Evolutionary conservation across 2,888 invertebrate species (phyloP).

Genomic region (Oegoconia quadripuncta): DNA sequence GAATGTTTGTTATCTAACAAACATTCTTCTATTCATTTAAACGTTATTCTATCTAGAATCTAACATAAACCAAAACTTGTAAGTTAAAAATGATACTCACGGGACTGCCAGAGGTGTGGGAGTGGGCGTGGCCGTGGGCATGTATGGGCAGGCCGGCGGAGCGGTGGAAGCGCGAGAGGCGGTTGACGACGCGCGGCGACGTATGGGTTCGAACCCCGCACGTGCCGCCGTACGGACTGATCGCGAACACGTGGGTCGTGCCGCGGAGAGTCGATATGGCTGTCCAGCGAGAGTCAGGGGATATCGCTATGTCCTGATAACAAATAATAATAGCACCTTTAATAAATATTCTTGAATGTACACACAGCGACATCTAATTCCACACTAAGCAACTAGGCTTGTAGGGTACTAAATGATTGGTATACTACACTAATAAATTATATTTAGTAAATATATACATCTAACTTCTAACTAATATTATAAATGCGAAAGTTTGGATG

Average conservation of each 20-base stretch:
- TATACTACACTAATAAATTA: no score
- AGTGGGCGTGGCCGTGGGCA: constrained; percentile 29
- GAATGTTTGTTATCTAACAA: no score
- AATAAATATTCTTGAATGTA: neutral
- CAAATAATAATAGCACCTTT: neutral
- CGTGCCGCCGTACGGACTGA: constrained; percentile 97
- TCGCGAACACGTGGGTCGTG: constrained; percentile 98
- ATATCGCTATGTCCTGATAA: constrained; percentile 90
- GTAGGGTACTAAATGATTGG: no score
- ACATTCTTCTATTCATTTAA: no score
- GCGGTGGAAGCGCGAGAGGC: constrained; percentile 95
- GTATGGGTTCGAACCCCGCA: constrained; percentile 96
- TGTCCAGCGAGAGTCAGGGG: constrained; percentile 97
- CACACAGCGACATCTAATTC: neutral
- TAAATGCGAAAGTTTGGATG: no score
- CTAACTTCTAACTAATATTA: no score
- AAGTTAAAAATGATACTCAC: constrained; percentile 27
- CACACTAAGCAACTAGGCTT: neutral
- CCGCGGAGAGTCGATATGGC: constrained; percentile 96
- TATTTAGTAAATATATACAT: no score
- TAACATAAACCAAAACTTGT: no score
- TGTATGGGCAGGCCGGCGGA: constrained; percentile 90
- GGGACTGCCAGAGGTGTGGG: constrained; percentile 31
- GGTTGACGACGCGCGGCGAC: constrained; percentile 95
- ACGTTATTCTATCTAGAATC: no score